Conservation (phyloP, 1,140 invertebrate genomes). For the Drosophila auraria region DNA sequence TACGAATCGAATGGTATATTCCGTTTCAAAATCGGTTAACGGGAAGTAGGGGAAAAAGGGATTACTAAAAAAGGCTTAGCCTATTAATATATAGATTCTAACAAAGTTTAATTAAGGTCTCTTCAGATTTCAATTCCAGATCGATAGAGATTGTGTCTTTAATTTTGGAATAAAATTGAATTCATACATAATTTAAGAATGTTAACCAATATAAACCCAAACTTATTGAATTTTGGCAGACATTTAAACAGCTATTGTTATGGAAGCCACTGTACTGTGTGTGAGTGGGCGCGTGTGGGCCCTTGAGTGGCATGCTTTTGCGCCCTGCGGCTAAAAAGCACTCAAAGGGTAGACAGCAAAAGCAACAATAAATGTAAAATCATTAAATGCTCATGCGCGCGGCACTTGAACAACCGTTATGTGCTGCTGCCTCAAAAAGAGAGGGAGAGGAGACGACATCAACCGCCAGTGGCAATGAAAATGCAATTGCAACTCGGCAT, state of each 20-base stretch:
- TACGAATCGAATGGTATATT: too few relatives aligned
- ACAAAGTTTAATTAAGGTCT: too few relatives aligned
- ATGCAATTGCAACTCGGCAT: constrained; percentile 31
- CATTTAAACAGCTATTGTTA: background rate
- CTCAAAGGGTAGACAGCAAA: constrained; percentile 34
- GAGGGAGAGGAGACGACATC: constrained; percentile 13
- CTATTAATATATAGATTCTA: too few relatives aligned
- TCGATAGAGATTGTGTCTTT: too few relatives aligned
- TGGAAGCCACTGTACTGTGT: constrained; percentile 1
- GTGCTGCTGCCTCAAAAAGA: constrained; percentile 29
- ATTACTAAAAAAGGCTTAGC: too few relatives aligned
- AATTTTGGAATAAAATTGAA: too few relatives aligned
- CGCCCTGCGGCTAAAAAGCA: constrained; percentile 32
- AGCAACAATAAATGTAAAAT: constrained; percentile 24
- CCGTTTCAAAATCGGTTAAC: too few relatives aligned
- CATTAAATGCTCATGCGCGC: constrained; percentile 34
- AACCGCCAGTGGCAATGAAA: constrained; percentile 60
- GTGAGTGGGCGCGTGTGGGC: constrained; percentile 49
- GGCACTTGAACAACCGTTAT: constrained; percentile 55
- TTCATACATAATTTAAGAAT: too few relatives aligned
- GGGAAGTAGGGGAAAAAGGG: too few relatives aligned
- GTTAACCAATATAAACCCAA: too few relatives aligned
- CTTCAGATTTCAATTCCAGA: too few relatives aligned
- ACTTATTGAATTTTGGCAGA: too few relatives aligned
- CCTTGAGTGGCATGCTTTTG: constrained; percentile 46